Evolutionary conservation across 2,113 vertebrate species (phyloP), one percentile per base, ranked within the genome.

Genomic region (Cyanoramphus novaezelandiae): DNA sequence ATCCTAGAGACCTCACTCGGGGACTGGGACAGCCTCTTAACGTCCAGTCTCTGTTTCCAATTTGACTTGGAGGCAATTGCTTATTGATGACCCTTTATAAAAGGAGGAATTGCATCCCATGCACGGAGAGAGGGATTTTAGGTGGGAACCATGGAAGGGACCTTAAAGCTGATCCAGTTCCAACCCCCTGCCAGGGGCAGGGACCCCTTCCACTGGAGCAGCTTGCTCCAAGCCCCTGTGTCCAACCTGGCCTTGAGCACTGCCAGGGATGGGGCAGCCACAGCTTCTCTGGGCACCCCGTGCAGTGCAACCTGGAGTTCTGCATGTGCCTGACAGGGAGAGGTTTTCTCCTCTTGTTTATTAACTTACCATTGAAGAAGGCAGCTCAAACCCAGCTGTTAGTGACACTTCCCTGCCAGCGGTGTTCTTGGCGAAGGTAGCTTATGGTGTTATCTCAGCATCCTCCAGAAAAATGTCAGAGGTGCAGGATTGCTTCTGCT

Each of bases 61-160:
- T 4, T 43, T 68, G 70, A 5, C 33, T 31, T 28, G 15, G 70
- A 53, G 82, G 13, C 17, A 68, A 4, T 41, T 20, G 6, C 33
- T 35, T 69, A 5, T 2, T 41, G 70, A 4, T 33, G 33, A 12
- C 17, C 52, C 49, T 35, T 78, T 49, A 14, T 0, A 2, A 60
- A 75, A 28, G 46, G 14, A 57, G 25, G 15, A 78, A 41, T 41
- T 53, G 17, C 53, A 24, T 19, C 33, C 65, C 47, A 17, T 35
- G n/a, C 82, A 19, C 0, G 3, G 1, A 24, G 50, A 24, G 47
- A 50, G 50, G 59, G 67, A 5, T 41, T 82, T 15, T 7, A 62
- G 21, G 1, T 0, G 1, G 21, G 33, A 59, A 10, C 33, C 21
- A 10, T 24, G 6, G 57, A 35, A 35, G 13, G 21, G 9, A 24